These are phyloP conservation scores for Rhadina sibilatrix DNA, from an alignment of 2,113 vertebrate species.

Conservation along the genomic window DNA sequence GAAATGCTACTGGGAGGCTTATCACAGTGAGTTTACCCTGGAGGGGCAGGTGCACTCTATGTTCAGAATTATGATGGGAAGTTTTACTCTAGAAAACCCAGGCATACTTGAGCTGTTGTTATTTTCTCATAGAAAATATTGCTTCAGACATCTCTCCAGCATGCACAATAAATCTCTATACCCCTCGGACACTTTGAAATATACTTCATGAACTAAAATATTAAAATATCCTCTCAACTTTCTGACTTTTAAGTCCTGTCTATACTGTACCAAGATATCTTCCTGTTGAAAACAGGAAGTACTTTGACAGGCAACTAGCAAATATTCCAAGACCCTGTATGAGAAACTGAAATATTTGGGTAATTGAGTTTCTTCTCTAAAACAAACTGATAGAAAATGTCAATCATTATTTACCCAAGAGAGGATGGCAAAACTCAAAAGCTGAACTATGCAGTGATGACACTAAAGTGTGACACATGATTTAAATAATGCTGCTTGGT, in stretches of 20 bases:
- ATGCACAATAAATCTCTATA: neutral
- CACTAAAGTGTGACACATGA: neutral
- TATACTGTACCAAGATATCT: neutral
- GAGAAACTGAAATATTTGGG: neutral
- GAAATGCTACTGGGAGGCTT: neutral
- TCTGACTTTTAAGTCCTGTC: neutral
- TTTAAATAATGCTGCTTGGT: neutral
- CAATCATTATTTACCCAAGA: neutral
- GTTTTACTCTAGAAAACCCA: neutral
- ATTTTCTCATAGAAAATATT: neutral
- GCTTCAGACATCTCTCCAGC: neutral
- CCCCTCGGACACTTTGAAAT: rapidly evolving
- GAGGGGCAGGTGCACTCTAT: neutral
- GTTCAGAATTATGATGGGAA: neutral
- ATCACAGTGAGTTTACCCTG: neutral
- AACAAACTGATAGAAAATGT: neutral
- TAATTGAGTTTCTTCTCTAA: neutral
- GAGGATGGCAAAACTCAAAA: neutral
- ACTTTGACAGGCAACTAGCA: neutral
- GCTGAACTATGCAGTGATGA: neutral
- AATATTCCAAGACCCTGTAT: neutral
- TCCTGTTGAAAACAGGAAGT: neutral
- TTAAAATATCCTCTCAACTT: neutral
- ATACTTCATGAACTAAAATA: neutral
- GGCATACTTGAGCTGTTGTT: neutral